Conservation (phyloP, 2,113 vertebrate species). For the Rynchops niger region DNA sequence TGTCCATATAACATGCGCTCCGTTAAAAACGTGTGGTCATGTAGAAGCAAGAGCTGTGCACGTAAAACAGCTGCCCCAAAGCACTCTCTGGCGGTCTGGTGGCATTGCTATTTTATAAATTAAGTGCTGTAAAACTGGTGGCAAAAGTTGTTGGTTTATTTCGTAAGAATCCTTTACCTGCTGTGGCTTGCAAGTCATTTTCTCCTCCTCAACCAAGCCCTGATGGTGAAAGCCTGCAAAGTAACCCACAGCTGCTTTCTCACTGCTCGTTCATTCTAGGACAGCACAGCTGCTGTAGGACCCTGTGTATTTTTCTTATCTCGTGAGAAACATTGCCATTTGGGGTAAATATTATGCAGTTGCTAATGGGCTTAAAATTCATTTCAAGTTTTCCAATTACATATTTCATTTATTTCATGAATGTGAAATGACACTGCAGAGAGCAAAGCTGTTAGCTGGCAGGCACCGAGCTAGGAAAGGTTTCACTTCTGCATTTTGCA, state of each 20-base stretch:
- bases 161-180: background rate
- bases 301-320: background rate
- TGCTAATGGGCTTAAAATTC: conserved; percentile 52
- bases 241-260: background rate
- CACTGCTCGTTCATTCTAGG: background rate
- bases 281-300: background rate
- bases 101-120: background rate
- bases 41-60: background rate
- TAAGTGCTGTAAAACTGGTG: background rate
- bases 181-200: background rate
- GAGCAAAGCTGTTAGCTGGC: background rate
- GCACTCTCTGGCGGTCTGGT: background rate
- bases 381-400: conserved; percentile 62
- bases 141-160: background rate
- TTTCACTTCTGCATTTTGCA: background rate
- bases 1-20: fast-evolving
- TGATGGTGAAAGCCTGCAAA: background rate
- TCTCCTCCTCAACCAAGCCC: background rate
- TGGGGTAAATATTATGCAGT: background rate
- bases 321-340: background rate
- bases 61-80: background rate
- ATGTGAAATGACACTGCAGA: conserved; percentile 37
- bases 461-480: background rate
- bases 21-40: fast-evolving
- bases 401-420: conserved; percentile 55